phyloP scores from a whole-genome alignment of 2,113 vertebrate genomes.

The Anarhynchus alexandrinus region DNA sequence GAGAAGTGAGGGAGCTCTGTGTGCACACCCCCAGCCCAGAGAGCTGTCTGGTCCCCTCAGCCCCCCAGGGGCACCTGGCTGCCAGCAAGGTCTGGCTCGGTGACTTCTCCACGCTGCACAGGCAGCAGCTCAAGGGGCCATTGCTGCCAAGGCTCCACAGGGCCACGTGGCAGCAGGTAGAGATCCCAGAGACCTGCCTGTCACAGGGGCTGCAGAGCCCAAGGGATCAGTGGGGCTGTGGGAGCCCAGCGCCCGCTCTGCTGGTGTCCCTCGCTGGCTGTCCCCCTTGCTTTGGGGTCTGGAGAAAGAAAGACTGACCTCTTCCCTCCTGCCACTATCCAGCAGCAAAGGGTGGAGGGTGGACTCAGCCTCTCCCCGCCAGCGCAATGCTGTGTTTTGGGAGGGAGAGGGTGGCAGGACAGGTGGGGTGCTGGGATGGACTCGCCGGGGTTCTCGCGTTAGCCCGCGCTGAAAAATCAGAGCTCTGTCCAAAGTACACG shows the following conservation, averaged over 20 bases:
- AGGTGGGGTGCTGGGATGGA: background rate
- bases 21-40: background rate
- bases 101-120: background rate
- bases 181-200: background rate
- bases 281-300: background rate
- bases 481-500: background rate
- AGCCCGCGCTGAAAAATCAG: background rate
- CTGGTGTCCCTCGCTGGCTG: rapidly evolving
- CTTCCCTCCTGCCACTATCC: background rate
- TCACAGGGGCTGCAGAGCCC: background rate
- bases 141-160: background rate
- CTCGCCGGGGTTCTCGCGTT: rapidly evolving
- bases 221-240: rapidly evolving
- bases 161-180: constrained; percentile 41
- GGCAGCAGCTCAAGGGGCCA: background rate
- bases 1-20: background rate
- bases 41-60: background rate
- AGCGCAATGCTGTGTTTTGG: background rate
- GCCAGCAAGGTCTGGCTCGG: background rate
- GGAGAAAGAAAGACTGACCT: background rate
- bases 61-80: background rate
- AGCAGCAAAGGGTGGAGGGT: background rate
- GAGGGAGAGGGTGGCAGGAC: background rate
- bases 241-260: background rate
- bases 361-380: background rate